Evolutionary conservation across 2,888 invertebrate species (phyloP), one percentile per base, ranked within the genome.

Genomic region (Drosophila neotestacea): DNA sequence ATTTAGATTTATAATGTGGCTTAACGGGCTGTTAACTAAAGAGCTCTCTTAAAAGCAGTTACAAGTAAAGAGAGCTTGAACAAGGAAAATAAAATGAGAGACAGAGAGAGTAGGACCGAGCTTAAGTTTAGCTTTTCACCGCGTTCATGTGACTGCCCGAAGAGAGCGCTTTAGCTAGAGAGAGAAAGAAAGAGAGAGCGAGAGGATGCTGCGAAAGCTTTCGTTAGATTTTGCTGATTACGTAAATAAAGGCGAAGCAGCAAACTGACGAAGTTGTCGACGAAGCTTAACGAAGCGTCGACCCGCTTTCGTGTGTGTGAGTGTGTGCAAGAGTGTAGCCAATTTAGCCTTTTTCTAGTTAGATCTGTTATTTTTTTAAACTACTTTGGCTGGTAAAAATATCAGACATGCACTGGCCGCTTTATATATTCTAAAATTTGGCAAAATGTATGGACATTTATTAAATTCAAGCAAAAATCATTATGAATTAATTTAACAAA

Each of bases 161-260:
- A 54, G 22, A 22, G 47, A 27, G 39, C 38, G 50, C 22, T 22
- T 22, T 22, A 22, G 22, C 2, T 22, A 10, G 27, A 50, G 64
- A 50, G 55, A 61, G 63, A 28, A 60, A 16, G 62, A 62, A 69
- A 47, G 54, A 28, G 36, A 47, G 34, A 54, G 27, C 9, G 54
- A n/a, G 13, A 44, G 81, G 76, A 88, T 74, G 84, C 82, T 87
- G 72, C 30, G 73, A 61, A 67, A 88, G 83, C 81, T 88, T 80
- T 73, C 80, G 74, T 79, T 78, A 77, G 84, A 84, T 88, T 88
- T 78, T 78, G 69, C 84, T 88, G 88, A 86, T 86, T 86, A 86
- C 86, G 86, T 86, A 86, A 86, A 86, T 86, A 86, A 88, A 89
- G 84, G 85, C 89, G 88, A 84, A 84, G 84, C 84, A 70, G 41